Evolutionary conservation across 2,797 vertebrate species (phyloP).

Genomic region (Halcyon badia): DNA sequence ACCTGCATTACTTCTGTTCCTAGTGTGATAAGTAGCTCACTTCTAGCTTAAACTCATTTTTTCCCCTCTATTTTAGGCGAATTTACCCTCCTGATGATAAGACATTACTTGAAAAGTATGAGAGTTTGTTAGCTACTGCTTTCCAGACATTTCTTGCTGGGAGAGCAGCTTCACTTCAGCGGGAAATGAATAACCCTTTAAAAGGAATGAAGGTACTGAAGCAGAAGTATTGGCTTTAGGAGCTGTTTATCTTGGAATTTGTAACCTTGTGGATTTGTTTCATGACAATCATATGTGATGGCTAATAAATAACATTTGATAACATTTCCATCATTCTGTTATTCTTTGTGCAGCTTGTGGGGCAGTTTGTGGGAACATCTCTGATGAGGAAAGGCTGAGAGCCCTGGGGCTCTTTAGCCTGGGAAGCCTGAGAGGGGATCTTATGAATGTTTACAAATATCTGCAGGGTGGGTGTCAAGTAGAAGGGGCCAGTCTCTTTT

Average conservation of each 20-base stretch:
- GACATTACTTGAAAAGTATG: slow-evolving; percentile 97
- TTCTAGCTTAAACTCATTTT: not conserved
- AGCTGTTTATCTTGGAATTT: not conserved
- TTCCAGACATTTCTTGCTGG: slow-evolving; percentile 99
- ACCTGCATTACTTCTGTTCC: not conserved
- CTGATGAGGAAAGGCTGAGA: no score
- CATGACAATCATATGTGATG: not conserved
- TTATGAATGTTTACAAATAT: no score
- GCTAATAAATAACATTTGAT: slow-evolving; percentile 20
- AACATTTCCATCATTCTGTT: slow-evolving; percentile 24
- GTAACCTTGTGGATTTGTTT: not conserved
- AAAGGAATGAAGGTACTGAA: slow-evolving; percentile 96
- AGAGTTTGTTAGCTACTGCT: slow-evolving; percentile 93
- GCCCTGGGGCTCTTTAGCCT: no score
- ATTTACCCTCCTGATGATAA: slow-evolving; percentile 99
- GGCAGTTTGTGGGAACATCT: not conserved
- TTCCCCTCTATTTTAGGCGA: slow-evolving; percentile 81
- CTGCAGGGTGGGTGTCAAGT: no score
- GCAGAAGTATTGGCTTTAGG: not conserved
- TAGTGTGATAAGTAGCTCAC: not conserved
- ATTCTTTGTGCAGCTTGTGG: slow-evolving; percentile 27
- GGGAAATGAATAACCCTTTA: slow-evolving; percentile 98
- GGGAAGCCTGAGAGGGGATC: no score
- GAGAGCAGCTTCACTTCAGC: slow-evolving; percentile 97
- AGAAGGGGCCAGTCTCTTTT: no score